Base-by-base conservation (phyloP, 2,113 vertebrate species). In the Myxocyprinus asiaticus region DNA sequence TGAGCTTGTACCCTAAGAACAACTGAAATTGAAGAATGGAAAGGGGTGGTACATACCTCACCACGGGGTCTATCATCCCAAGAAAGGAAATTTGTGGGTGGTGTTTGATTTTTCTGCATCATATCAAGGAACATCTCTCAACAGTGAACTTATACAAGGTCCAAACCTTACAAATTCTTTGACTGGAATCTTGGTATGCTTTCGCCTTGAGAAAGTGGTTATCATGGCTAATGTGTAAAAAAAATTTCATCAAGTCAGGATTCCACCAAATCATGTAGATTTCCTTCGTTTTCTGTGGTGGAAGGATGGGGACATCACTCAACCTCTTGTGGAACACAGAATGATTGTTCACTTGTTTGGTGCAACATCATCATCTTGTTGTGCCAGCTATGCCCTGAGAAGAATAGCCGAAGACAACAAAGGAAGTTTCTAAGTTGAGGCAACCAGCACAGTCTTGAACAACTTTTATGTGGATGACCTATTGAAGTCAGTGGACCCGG, bases 41-140 rank as follows among this genome's bases (percentile, higher is more conserved):
- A 80, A 75, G 1, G 43, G 65, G 11, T 80, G 70, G 14, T 67
- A 67, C 17, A 43, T 74, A 33, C 78, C 62, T 4, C 51, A 80
- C 7, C 78, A 80, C 59, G 78, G 78, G 0, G 70, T 80, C 14
- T 67, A 12, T 66, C 75, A 67, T 6, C 75, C 75, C 6, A 67
- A 67, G 7, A 76, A 76, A n/a, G 55, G 8, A 5, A 76, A 6
- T 44, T 66, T 67, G 33, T 15, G 33, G 56, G 62, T 80, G 12
- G 69, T 81, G 6, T 81, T 75, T 50, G 70, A 81, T 8, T 61
- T 53, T 12, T 73, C 62, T 9, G 71, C 42, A 43, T 9, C 63
- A 33, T 44, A 65, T 43, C 63, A 65, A 11, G 63, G 63, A 3
- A 22, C 42, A 51, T 80, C 78, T 10, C 63, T 80, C 9, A 80